Base-by-base conservation (phyloP, 2,113 vertebrate genomes). In the Centrocercus urophasianus region DNA sequence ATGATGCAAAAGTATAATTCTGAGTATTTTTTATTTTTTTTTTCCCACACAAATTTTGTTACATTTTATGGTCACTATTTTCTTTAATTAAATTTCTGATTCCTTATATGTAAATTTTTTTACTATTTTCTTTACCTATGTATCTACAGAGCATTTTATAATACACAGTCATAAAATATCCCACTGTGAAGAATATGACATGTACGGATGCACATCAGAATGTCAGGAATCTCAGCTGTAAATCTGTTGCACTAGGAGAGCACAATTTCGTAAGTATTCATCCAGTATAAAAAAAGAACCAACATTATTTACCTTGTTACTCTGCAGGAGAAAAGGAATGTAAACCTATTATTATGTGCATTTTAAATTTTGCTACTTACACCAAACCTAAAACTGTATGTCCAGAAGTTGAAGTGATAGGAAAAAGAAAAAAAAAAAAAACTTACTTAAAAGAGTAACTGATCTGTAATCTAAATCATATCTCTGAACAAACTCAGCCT, bases 21-120 rank as follows among this genome's bases (percentile, higher is more conserved):
- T n/a, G 15, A 42, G 36, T 57, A 40, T 28, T 86, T 70, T 83
- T 45, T 8, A 12, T 24, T 50, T 48, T 52, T 8, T 13, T 45
- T 85, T 25, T 75, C 11, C 18, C 28, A 56, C 69, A 88, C 48
- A 57, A 93, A 63, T 78, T 38, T 20, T 91, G 50, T 34, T 43
- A 32, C 45, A 78, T 89, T 96, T 96, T 93, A 85, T 28, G 13
- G 15, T 78, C 24, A 91, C 32, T 59, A 54, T 82, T 71, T 85
- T 64, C 5, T 64, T 83, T 88, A 96, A 92, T 21, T 84, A 36
- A 83, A 94, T 95, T 96, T 94, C 71, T 86, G 38, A 50, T 89
- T 92, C 69, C 43, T 60, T 57, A 69, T 89, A 93, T 19, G 30
- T 85, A 94, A 72, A 59, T 21, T 21, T 95, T 95, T 94, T 78